These are phyloP conservation scores for Antechinus stuartii DNA, from an alignment of 2,113 vertebrate genomes.

Conservation along the genomic window DNA sequence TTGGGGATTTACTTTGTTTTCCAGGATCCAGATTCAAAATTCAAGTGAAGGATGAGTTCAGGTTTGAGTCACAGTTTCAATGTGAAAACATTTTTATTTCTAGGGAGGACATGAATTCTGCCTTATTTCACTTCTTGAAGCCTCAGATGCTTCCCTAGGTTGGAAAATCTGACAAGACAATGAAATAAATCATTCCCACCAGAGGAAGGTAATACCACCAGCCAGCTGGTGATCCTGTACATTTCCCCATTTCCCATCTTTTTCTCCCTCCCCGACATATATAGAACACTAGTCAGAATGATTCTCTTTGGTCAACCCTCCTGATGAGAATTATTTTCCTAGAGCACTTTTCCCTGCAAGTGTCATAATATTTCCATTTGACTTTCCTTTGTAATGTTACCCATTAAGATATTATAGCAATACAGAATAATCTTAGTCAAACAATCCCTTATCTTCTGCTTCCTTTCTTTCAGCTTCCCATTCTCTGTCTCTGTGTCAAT, in stretches of 20 bases:
- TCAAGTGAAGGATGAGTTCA: background rate
- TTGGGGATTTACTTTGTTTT: background rate
- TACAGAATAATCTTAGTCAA: background rate
- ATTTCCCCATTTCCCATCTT: background rate
- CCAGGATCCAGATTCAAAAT: background rate
- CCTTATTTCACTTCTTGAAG: background rate
- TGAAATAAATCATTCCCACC: conserved; percentile 77
- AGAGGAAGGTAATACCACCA: conserved; percentile 73
- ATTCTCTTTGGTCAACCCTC: conserved; percentile 36
- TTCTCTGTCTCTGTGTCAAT: background rate
- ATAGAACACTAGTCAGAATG: conserved; percentile 15
- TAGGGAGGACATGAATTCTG: background rate
- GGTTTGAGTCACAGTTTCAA: background rate
- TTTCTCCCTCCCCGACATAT: background rate
- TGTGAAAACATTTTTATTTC: background rate
- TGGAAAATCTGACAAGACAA: conserved; percentile 64
- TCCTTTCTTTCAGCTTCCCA: background rate
- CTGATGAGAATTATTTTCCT: conserved; percentile 34
- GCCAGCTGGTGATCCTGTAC: background rate
- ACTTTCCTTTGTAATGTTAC: background rate
- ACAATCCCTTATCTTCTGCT: background rate
- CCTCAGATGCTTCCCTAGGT: conserved; percentile 22
- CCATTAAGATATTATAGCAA: background rate
- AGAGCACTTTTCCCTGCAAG: conserved; percentile 12
- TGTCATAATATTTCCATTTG: conserved; percentile 37